Conservation (phyloP, 1,140 invertebrate species). For the Stegodyphus dumicola region DNA sequence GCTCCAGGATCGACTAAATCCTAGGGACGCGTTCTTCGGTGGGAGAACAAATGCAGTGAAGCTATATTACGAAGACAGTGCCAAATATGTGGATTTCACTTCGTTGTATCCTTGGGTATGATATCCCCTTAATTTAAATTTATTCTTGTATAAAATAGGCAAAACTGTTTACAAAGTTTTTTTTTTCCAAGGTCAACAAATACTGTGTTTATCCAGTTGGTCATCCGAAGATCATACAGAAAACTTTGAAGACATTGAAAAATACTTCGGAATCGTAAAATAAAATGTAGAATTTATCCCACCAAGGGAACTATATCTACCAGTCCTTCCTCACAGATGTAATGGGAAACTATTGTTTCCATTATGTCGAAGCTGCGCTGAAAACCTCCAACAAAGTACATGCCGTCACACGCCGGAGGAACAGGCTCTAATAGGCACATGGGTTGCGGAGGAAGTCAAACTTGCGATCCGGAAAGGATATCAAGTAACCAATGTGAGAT, state of each 20-base stretch:
- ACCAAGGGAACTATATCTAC: constrained; percentile 1
- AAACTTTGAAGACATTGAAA: neutral
- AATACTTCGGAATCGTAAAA: neutral
- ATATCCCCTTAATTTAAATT: neutral
- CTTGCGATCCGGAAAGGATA: too few species aligned
- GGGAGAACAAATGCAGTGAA: constrained; percentile 20
- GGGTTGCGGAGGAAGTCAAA: too few species aligned
- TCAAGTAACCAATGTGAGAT: too few species aligned
- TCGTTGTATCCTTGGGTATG: neutral
- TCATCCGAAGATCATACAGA: neutral
- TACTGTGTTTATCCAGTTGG: neutral
- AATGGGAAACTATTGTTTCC: neutral
- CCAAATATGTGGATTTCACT: constrained; percentile 8
- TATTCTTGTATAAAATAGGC: neutral
- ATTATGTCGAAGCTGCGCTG: neutral
- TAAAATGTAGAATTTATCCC: neutral
- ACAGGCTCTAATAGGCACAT: too few species aligned
- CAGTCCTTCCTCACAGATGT: constrained; percentile 4
- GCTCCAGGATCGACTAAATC: neutral
- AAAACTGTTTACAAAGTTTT: neutral
- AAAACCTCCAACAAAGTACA: too few species aligned
- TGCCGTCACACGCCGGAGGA: too few species aligned
- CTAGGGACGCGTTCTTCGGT: constrained; percentile 3
- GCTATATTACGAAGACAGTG: neutral
- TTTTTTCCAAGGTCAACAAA: neutral